These are phyloP conservation scores for Erinaceus europaeus DNA, from an alignment of 2,113 vertebrate species.

Conservation along the genomic window DNA sequence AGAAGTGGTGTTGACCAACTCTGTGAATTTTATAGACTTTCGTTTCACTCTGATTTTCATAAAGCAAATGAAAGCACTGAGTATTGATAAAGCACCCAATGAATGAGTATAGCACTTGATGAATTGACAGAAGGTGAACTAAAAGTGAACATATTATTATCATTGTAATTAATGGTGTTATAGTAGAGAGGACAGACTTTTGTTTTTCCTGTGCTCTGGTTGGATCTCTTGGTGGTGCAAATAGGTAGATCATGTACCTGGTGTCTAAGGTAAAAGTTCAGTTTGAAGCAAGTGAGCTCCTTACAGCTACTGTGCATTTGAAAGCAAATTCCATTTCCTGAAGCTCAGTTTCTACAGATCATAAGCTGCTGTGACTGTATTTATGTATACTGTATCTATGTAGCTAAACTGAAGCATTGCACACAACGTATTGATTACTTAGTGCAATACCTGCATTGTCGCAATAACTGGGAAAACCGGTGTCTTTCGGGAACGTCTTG, in stretches of 20 bases:
- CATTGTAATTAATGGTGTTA: no score
- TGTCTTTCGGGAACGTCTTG: no score
- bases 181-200: background rate
- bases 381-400: background rate
- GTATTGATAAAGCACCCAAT: background rate
- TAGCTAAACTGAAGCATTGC: background rate
- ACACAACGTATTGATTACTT: background rate
- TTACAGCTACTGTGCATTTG: background rate
- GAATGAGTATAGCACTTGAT: background rate
- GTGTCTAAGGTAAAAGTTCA: background rate
- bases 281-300: background rate
- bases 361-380: background rate
- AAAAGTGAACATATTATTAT: no score
- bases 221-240: background rate
- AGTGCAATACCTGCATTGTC: background rate
- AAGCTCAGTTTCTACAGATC: background rate
- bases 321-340: background rate
- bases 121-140: background rate
- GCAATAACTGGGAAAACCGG: background rate
- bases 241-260: background rate
- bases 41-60: constrained; percentile 10
- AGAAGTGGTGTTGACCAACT: background rate
- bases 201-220: background rate
- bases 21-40: background rate
- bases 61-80: constrained; percentile 34